A percentile compares a stretch with the other conserved stretches of the same genome.
Conservation (phyloP, 1,140 invertebrate genomes). For the Drosophila kikkawai region DNA sequence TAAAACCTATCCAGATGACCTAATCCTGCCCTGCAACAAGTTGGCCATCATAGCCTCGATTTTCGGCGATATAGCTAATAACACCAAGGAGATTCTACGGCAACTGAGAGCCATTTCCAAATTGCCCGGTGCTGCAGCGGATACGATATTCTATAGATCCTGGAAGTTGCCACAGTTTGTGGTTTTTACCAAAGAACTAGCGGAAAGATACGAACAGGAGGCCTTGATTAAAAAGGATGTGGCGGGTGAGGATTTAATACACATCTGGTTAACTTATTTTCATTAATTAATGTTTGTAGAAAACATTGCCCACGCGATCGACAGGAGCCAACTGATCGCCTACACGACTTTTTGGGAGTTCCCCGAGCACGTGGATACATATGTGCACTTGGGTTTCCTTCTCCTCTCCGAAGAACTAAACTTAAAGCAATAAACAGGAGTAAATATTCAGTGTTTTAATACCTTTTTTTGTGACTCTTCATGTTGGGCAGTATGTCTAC, state of each 20-base stretch:
- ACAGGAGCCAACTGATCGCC: constrained; percentile 55
- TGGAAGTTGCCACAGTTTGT: constrained; percentile 73
- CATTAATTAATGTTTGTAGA: constrained; percentile 30
- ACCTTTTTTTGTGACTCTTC: background rate
- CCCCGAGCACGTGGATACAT: constrained; percentile 65
- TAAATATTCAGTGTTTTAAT: background rate
- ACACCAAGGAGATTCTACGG: constrained; percentile 51
- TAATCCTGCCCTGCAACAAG: constrained; percentile 60
- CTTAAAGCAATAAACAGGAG: constrained; percentile 4
- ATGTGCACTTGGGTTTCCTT: constrained; percentile 59
- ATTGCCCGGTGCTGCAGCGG: constrained; percentile 37
- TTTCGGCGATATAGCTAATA: constrained; percentile 70
- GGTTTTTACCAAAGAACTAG: constrained; percentile 54
- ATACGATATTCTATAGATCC: constrained; percentile 61
- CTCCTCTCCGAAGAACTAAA: constrained; percentile 64
- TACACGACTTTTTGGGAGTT: constrained; percentile 75
- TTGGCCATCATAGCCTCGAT: constrained; percentile 70
- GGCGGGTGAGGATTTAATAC: constrained; percentile 43
- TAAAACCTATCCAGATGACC: constrained; percentile 55
- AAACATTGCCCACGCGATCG: constrained; percentile 66
- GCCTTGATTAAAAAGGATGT: constrained; percentile 57
- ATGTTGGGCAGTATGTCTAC: constrained; percentile 22
- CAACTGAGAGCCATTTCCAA: constrained; percentile 58
- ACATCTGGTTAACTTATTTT: background rate
- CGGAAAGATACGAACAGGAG: constrained; percentile 64